A percentile compares a stretch with the other conserved stretches of the same genome.
phyloP scores from a whole-genome alignment of 2,888 invertebrate genomes.

The Lutraria lutraria region DNA sequence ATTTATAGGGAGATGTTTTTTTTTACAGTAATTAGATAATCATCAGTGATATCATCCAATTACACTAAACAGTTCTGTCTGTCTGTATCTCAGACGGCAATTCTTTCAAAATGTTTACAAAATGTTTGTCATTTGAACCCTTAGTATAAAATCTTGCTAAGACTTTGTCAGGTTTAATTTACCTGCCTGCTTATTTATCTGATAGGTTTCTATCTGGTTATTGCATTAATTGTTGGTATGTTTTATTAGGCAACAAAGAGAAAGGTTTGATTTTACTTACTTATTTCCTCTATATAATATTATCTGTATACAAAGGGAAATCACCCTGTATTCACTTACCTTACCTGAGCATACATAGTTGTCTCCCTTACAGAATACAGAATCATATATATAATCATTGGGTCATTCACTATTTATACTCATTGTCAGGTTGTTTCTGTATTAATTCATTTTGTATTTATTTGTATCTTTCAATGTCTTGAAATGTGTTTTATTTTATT shows the following conservation, averaged over 20 bases:
- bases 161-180: not conserved
- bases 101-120: not conserved
- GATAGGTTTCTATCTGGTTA: not conserved
- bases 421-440: not conserved
- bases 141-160: not conserved
- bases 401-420: not conserved
- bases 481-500: not conserved
- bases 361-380: not conserved
- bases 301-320: not conserved
- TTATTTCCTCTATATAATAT: constrained; percentile 22
- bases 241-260: constrained; percentile 18
- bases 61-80: not conserved
- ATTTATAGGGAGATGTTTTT: not conserved
- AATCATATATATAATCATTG: not conserved
- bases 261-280: constrained; percentile 23
- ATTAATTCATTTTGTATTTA: not conserved
- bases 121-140: not conserved
- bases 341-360: not conserved
- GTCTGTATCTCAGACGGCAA: not conserved
- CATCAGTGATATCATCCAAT: not conserved
- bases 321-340: constrained; percentile 21
- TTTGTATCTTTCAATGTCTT: not conserved
- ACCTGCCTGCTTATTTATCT: not conserved
- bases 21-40: not conserved
- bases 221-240: not conserved